phyloP scores from a whole-genome alignment of 2,797 vertebrate species.

The Karalla daura region DNA sequence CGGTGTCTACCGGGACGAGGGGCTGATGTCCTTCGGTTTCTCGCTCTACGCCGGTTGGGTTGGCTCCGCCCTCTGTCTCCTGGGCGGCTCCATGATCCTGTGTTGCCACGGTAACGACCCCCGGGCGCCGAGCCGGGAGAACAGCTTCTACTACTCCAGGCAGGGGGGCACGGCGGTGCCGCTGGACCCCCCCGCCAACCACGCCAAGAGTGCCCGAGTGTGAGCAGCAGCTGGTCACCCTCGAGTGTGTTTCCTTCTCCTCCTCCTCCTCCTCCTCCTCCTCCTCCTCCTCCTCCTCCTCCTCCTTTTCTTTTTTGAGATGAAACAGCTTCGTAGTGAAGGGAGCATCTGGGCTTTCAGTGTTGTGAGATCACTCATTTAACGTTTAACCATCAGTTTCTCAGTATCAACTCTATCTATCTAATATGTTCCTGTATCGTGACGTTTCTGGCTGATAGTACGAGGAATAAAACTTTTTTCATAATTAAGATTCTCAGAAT shows the following conservation, averaged over 20 bases:
- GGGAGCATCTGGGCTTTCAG: not conserved
- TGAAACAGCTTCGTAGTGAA: not conserved
- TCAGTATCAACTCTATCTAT: constrained; percentile 8
- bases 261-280: too few species aligned
- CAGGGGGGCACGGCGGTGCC: constrained; percentile 75
- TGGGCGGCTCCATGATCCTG: constrained; percentile 88
- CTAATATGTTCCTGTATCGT: not conserved
- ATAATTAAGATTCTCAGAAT: not conserved
- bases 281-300: too few species aligned
- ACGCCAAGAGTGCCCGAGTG: constrained; percentile 94
- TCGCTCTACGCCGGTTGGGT: constrained; percentile 96
- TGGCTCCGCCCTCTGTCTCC: constrained; percentile 89
- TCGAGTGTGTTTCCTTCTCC: not conserved
- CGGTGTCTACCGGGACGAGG: constrained; percentile 86
- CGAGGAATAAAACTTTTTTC: constrained; percentile 35
- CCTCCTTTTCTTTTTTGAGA: not conserved
- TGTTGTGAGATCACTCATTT: not conserved
- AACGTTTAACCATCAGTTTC: not conserved
- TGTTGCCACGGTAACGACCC: constrained; percentile 83
- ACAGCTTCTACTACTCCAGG: constrained; percentile 94
- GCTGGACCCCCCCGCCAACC: constrained; percentile 82
- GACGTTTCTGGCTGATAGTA: not conserved
- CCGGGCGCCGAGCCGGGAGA: constrained; percentile 82
- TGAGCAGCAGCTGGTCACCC: constrained; percentile 61
- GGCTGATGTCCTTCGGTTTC: constrained; percentile 95